These are phyloP conservation scores for Pica pica DNA, from an alignment of 2,113 vertebrate genomes.

Conservation along the genomic window DNA sequence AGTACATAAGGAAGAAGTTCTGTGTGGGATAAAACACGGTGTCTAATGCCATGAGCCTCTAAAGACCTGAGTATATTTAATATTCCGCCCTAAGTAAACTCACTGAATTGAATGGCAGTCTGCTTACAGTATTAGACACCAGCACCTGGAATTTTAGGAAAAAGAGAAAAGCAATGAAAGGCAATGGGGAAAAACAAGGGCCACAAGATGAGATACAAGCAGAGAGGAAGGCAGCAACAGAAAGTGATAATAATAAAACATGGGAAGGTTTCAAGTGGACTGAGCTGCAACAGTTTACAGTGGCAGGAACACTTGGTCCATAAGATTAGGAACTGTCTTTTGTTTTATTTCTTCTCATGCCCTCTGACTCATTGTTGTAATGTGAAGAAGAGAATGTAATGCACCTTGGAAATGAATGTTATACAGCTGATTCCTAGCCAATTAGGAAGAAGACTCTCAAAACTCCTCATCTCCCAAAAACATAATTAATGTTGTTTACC, in stretches of 20 bases:
- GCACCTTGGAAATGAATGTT: background rate
- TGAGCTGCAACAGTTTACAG: background rate
- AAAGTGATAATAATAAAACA: background rate
- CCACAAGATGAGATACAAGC: background rate
- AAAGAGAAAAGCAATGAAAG: background rate
- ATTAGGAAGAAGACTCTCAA: background rate
- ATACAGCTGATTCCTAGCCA: background rate
- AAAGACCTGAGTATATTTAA: background rate
- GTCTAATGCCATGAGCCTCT: background rate
- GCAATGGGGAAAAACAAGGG: background rate
- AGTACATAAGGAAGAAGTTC: background rate
- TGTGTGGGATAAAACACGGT: background rate
- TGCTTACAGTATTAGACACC: background rate
- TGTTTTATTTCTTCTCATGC: background rate
- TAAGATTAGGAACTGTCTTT: background rate
- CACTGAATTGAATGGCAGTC: background rate
- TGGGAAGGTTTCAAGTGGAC: background rate
- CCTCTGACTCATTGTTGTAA: background rate
- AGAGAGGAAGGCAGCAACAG: background rate
- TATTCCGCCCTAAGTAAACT: background rate
- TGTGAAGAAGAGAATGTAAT: background rate
- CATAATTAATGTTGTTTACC: background rate
- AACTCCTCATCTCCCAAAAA: background rate
- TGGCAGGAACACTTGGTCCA: background rate
- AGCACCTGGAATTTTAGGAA: background rate